phyloP scores from a whole-genome alignment of 2,113 vertebrate genomes.

The Fulica atra region DNA sequence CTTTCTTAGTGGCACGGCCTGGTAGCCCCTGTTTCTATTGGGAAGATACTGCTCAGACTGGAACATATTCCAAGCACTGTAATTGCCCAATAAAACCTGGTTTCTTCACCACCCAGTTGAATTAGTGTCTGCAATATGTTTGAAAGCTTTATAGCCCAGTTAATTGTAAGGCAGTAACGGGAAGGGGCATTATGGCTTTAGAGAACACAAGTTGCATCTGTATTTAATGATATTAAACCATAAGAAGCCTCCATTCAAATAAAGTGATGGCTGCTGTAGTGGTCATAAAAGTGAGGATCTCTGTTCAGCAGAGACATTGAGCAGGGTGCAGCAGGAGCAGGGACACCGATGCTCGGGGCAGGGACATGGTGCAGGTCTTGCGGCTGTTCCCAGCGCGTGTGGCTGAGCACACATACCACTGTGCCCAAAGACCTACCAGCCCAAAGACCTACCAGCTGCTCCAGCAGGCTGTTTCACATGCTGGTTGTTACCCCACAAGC shows the following conservation, averaged over 20 bases:
- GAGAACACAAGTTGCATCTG: conserved; percentile 59
- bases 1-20: background rate
- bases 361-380: background rate
- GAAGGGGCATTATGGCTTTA: conserved; percentile 49
- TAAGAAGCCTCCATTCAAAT: conserved; percentile 3
- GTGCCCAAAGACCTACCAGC: rapidly evolving
- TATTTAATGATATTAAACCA: conserved; percentile 57
- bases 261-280: background rate
- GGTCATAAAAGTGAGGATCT: background rate
- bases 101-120: conserved; percentile 55
- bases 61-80: conserved; percentile 6
- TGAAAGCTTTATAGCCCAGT: conserved; percentile 66
- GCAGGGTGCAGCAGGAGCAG: background rate
- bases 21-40: background rate
- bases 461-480: background rate
- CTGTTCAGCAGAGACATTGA: background rate
- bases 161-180: conserved; percentile 63
- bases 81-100: conserved; percentile 60
- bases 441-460: background rate
- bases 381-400: rapidly evolving
- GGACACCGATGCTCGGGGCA: background rate
- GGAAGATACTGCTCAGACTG: background rate
- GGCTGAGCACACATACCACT: background rate
- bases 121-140: conserved; percentile 65
- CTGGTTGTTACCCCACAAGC: background rate